Conservation (phyloP, 2,797 vertebrate genomes). For the Semotilus atromaculatus region DNA sequence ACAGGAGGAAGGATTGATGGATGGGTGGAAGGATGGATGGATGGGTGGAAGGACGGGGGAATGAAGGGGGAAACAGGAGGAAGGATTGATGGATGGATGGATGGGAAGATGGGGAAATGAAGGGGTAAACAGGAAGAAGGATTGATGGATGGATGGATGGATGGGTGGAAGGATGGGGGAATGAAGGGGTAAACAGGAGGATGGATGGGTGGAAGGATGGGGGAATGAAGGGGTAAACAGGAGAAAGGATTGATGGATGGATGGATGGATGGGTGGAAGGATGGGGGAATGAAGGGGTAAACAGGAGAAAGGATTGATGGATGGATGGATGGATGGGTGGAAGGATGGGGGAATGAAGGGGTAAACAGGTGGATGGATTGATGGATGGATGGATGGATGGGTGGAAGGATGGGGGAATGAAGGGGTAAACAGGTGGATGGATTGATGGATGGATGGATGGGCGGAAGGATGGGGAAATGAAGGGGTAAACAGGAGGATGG, state of each 20-base stretch:
- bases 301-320: no score
- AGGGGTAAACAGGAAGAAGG: accelerated
- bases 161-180: no score
- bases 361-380: neutral
- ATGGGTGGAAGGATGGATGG: neutral
- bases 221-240: neutral
- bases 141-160: neutral
- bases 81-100: neutral
- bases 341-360: no score
- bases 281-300: neutral
- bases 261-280: neutral
- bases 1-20: neutral
- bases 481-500: no score
- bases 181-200: neutral
- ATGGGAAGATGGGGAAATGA: neutral
- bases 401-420: neutral
- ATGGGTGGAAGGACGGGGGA: neutral
- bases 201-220: no score
- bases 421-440: neutral
- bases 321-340: neutral
- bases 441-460: neutral
- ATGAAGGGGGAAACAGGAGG: neutral
- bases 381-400: no score
- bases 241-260: no score
- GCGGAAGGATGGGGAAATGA: no score